Evolutionary conservation across 37 sponge, comb jelly and placozoan species (phyloP).

Genomic region (Agelas oroides): DNA sequence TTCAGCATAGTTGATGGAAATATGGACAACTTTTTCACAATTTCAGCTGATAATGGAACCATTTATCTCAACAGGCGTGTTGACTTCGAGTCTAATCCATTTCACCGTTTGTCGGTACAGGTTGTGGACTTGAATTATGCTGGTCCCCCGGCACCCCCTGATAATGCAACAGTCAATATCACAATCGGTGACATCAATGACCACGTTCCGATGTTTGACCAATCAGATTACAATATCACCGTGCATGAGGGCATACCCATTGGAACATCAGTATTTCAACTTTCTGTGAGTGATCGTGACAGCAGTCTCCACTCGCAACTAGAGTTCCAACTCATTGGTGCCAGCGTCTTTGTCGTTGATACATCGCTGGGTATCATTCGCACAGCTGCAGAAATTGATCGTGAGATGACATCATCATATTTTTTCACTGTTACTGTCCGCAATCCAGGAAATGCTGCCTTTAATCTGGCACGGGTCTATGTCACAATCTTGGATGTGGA

Average conservation of each 20-base stretch:
- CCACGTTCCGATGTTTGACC: constrained; percentile 30
- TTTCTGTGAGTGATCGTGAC: constrained; percentile 56
- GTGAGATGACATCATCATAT: constrained; percentile 33
- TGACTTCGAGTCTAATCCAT: constrained; percentile 23
- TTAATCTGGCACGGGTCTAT: constrained; percentile 23
- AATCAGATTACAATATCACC: constrained; percentile 31
- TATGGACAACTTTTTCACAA: constrained; percentile 33
- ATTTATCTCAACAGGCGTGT: neutral
- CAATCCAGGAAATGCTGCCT: constrained; percentile 37
- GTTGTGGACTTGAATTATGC: constrained; percentile 18
- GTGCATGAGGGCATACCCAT: constrained; percentile 51
- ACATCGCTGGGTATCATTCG: constrained; percentile 11
- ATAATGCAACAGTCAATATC: constrained; percentile 15
- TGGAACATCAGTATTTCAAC: constrained; percentile 48
- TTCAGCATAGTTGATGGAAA: constrained; percentile 36
- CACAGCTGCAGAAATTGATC: constrained; percentile 29
- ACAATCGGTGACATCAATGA: constrained; percentile 46
- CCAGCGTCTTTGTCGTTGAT: constrained; percentile 37
- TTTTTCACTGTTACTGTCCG: constrained; percentile 50
- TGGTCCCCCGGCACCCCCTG: neutral
- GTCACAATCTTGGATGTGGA: constrained; percentile 64
- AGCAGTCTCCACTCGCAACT: constrained; percentile 27
- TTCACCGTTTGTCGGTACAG: constrained; percentile 19
- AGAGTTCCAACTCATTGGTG: constrained; percentile 6
- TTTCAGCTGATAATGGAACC: constrained; percentile 26